Evolutionary conservation across 2,888 invertebrate genomes (phyloP).

Genomic region (Reticulitermes lucifugus): DNA sequence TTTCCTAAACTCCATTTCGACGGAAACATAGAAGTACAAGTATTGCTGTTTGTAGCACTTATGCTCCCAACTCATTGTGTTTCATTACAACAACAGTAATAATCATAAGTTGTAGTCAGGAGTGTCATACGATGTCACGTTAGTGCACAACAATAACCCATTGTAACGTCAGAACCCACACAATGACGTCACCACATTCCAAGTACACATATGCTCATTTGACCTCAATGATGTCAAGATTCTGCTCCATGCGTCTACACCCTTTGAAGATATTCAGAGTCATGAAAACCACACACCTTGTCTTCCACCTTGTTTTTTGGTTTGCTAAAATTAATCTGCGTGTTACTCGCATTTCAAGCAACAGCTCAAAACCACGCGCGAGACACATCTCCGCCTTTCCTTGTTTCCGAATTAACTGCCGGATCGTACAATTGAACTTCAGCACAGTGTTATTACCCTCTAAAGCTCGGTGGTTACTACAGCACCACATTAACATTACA

Average conservation of each 20-base stretch:
- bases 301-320: neutral
- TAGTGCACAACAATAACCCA: conserved; percentile 7
- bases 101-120: neutral
- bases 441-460: too few species aligned
- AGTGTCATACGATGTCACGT: neutral
- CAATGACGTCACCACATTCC: neutral
- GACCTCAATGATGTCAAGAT: neutral
- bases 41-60: too few species aligned
- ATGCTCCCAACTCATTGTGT: too few species aligned
- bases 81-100: neutral
- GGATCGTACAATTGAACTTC: neutral
- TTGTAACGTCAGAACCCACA: neutral
- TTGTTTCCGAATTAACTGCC: neutral
- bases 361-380: neutral
- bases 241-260: neutral
- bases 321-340: neutral
- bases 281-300: neutral
- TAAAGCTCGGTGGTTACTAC: too few species aligned
- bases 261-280: too few species aligned
- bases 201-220: neutral
- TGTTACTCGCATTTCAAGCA: neutral
- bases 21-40: too few species aligned
- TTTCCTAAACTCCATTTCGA: too few species aligned
- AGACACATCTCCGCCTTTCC: neutral
- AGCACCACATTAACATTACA: too few species aligned